Conservation (phyloP, 2,888 invertebrate genomes). For the Bombyx huttoni region DNA sequence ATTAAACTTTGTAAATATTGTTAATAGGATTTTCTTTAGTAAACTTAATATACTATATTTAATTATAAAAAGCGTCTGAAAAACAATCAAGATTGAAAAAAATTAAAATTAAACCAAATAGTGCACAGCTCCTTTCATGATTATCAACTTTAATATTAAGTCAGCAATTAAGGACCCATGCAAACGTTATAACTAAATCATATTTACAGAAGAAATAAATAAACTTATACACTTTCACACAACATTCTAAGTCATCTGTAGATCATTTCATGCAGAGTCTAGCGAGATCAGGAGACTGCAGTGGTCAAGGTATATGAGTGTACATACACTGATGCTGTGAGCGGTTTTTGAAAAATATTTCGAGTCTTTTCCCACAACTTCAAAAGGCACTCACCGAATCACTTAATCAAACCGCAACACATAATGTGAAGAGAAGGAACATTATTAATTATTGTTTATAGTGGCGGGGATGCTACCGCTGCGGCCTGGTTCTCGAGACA, state of each 20-base stretch:
- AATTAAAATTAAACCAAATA: background rate
- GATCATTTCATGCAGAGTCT: background rate
- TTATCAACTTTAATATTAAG: background rate
- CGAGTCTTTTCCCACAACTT: background rate
- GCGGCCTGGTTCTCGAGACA: constrained; percentile 32
- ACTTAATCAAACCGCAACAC: background rate
- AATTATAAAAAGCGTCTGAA: background rate
- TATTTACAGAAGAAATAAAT: background rate
- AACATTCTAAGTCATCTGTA: background rate
- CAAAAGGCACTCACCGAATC: background rate
- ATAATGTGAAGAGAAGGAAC: too few species aligned
- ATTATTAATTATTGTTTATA: too few species aligned
- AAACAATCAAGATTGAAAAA: background rate
- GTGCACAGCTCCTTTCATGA: background rate
- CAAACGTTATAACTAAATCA: background rate
- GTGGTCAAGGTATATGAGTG: too few species aligned
- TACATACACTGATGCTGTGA: too few species aligned
- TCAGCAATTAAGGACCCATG: background rate
- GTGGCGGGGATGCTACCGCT: background rate
- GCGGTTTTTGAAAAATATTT: too few species aligned
- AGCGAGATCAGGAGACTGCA: background rate
- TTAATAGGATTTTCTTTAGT: background rate
- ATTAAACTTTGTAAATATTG: background rate
- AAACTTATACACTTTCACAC: background rate
- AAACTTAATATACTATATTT: background rate